phyloP scores from a whole-genome alignment of 1,140 invertebrate species.

The Heliconius eleuchia region DNA sequence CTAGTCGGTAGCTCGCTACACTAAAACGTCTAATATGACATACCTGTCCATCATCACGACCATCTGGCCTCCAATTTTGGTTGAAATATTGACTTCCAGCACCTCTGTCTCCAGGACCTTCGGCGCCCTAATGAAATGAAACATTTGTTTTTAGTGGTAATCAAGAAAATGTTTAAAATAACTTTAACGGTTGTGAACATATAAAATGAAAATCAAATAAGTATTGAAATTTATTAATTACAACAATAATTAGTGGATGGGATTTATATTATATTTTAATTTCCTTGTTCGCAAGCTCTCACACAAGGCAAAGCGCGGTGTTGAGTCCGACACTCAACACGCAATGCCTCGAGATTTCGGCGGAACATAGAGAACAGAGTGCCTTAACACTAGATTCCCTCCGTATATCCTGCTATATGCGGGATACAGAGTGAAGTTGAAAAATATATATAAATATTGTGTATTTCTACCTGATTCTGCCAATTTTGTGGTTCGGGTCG shows the following conservation, averaged over 20 bases:
- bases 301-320: no score
- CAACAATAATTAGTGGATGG: no score
- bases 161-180: background rate
- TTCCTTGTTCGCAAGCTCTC: no score
- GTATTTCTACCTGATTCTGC: slow-evolving; percentile 46
- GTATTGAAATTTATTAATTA: no score
- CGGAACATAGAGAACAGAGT: no score
- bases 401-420: background rate
- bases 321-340: no score
- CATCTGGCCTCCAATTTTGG: slow-evolving; percentile 49
- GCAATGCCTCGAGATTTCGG: no score
- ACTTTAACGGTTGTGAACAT: no score
- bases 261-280: no score
- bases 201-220: no score
- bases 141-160: background rate
- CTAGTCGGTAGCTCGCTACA: no score
- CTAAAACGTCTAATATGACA: background rate
- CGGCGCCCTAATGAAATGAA: background rate
- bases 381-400: background rate
- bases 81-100: slow-evolving; percentile 47
- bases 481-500: slow-evolving; percentile 48
- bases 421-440: background rate
- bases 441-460: background rate
- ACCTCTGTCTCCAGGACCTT: slow-evolving; percentile 22
- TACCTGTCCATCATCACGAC: slow-evolving; percentile 46